Evolutionary conservation across 2,797 vertebrate genomes (phyloP), one percentile per base, ranked within the genome.

Genomic region (Synaphobranchus kaupii): DNA sequence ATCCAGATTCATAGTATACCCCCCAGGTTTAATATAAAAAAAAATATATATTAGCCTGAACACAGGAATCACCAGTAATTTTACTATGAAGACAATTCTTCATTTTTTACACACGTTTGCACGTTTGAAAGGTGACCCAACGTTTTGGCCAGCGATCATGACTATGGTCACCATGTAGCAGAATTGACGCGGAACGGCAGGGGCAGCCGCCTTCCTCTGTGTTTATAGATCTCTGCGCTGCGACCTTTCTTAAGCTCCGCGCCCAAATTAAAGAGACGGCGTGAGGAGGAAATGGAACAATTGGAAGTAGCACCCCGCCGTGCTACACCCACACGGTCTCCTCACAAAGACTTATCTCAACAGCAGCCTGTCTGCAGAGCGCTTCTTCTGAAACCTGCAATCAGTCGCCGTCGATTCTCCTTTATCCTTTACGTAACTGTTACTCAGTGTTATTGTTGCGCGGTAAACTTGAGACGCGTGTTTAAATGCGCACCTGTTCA

Each of bases 221-320:
- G 34, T 12, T 76, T 15, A 15, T 76, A 5, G 31, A 76, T 12
- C 1, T 39, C 1, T 17, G 34, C 31, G 3, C 10, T n/a, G 12
- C 25, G 10, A 68, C 63, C 25, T 68, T 13, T 22, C 44, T 81
- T 48, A 48, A n/a, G 78, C 47, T 10, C 20, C 22, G 20, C 47
- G 78, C 47, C 9, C 78, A 81, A 48, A 81, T 81, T 50, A 81
- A 25, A 81, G 22, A n/a, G 78, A 81, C 44, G 50, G 17, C 17
- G 13, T 81, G 78, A 50, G 25, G 78, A 81, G 78, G 78, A 81
- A 81, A 81, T 25, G 8, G 78, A 48, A 50, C 44, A 48, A 81
- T 50, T 81, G 2, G 78, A n/a, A 12, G 20, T n/a, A 10, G 47
- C 78, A 50, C 78, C 78, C 78, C 25, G 78, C 78, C 44, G 78